Base-by-base conservation (phyloP, 2,113 vertebrate species). In the Orientallactaga bullata region DNA sequence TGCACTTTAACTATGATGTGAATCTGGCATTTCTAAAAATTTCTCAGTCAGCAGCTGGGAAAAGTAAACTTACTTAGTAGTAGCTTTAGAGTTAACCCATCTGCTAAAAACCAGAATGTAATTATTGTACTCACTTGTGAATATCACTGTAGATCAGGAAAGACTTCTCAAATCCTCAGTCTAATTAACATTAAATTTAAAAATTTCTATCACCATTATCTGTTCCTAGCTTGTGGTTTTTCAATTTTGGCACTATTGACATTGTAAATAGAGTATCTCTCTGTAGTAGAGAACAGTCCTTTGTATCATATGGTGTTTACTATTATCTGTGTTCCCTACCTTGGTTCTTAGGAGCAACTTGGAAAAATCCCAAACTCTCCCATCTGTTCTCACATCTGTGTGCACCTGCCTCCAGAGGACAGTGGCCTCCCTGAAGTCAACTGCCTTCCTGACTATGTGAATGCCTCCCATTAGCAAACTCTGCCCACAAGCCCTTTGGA, bases 11-110 rank as follows among this genome's bases (percentile, higher is more conserved):
- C n/a, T 79, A 37, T 32, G 61, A 47, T 37, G 23, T 55, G 20
- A 85, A 37, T 78, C 47, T 94, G 89, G 5, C 78, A 92, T 88
- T 95, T 95, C 58, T 35, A 69, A 89, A 61, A 32, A 74, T 47
- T 94, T 95, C 65, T 88, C 68, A 87, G 77, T 84, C 51, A 85
- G 69, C 74, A 88, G 32, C 21, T 91, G 55, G 68, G 42, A 63
- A 77, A 79, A 77, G 15, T 61, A 86, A 42, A 42, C 51, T 37
- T 78, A 71, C 26, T 93, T 88, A 76, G 82, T 68, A 92, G 66
- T 42, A 71, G 68, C 8, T 63, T 58, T 94, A 32, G 20, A 88
- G 47, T 7, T 77, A 63, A 65, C 21, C n/a, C 63, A 88, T 78
- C 21, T 68, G 77, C 51, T 78, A 28, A 95, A 82, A 88, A 39